Base-by-base conservation (phyloP, 2,888 invertebrate genomes). In the Tachina grossa region DNA sequence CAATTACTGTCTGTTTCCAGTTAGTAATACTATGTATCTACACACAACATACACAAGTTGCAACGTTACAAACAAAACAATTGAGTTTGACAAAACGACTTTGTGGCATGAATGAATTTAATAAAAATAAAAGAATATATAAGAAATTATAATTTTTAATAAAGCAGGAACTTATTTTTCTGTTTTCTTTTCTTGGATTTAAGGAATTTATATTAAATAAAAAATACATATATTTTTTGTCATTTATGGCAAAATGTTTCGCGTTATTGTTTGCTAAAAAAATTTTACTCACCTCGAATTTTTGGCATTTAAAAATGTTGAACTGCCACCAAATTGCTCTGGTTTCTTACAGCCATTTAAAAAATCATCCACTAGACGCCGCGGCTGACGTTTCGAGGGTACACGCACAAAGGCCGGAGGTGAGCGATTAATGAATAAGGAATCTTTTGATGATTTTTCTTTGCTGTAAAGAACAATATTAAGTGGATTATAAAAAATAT, bases 401-500 rank as follows among this genome's bases (percentile, higher is more conserved):
- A 96, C 95, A 88, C 97, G 94, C 76, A 96, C 96, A 93, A 97
- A 97, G 84, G 95, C 94, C 61, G 96, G 96, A 83, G 96, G 96
- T 71, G 95, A 95, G 74, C 95, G 92, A 77, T 94, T 91, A 87
- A 92, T 89, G 81, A 91, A 90, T 79, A 92, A 90, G 87, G 92
- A 92, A 91, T 93, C 93, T 90, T 92, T 93, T 85, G 91, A 89
- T 76, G 91, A 90, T 86, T 93, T 93, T 88, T 85, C 85, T 79
- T 85, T 85, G 83, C 85, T 85, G 49, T 47, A 74, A 75, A 53
- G 6, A 61, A 11, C 16, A 16, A 39, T 49, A 80, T 11, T 43
- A 49, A 41, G 31, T 6, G 6, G 22, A 63, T 14, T 57, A 19
- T 49, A 61, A 9, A 69, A n/a, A 31, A 19, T 71, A 11, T 57